A percentile compares a stretch with the other conserved stretches of the same genome.
Evolutionary conservation across 2,797 vertebrate genomes (phyloP).

Genomic region (Xyrichtys novacula): DNA sequence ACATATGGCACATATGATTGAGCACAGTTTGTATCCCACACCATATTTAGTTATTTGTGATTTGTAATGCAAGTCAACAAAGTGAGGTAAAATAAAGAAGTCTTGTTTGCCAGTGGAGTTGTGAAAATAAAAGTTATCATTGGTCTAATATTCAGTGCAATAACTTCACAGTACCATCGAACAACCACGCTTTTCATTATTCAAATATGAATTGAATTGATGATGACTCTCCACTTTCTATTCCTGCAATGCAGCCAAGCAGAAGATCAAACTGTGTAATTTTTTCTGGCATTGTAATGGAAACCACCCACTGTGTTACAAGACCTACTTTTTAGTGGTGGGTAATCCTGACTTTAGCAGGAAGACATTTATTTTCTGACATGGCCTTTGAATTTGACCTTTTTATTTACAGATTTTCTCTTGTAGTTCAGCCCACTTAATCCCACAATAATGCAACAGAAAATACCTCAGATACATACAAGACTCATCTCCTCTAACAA

Average conservation of each 20-base stretch:
- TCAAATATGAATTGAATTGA: slow-evolving; percentile 1
- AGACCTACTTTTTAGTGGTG: not conserved
- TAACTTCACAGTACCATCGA: not conserved
- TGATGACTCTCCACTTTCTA: not conserved
- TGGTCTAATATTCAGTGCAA: not conserved
- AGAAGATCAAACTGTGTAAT: not conserved
- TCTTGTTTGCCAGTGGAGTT: not conserved
- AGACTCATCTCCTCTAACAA: not conserved
- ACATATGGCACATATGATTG: no score
- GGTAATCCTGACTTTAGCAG: not conserved
- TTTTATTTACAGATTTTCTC: not conserved
- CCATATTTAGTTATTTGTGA: not conserved
- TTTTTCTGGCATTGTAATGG: not conserved
- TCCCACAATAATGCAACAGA: not conserved
- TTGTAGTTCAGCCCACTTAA: not conserved
- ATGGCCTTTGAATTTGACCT: slow-evolving; percentile 8
- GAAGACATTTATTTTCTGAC: slow-evolving; percentile 1
- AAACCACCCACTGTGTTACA: not conserved
- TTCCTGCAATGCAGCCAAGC: not conserved
- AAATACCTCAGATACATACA: not conserved
- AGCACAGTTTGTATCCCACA: not conserved
- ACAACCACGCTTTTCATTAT: not conserved
- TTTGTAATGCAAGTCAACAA: not conserved
- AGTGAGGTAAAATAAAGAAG: not conserved
- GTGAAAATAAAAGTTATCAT: not conserved